Evolutionary conservation across 2,113 vertebrate genomes (phyloP).

Genomic region (Leiothrix lutea): DNA sequence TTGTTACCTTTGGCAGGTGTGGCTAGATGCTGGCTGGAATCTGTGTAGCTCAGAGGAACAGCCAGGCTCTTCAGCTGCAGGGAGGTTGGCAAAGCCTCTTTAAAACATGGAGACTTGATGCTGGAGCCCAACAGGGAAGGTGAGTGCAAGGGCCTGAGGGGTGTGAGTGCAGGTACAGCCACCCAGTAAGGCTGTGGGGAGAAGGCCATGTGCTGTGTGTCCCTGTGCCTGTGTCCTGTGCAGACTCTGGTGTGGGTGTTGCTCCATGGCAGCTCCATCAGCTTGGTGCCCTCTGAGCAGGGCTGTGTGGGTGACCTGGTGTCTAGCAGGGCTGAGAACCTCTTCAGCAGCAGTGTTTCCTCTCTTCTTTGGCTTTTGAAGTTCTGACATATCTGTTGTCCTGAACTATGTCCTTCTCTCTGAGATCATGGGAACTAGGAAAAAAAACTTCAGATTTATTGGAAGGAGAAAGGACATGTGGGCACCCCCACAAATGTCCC

Average conservation of each 20-base stretch:
- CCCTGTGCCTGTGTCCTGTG: background rate
- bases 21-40: background rate
- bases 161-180: background rate
- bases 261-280: background rate
- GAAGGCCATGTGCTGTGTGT: background rate
- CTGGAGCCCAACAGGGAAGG: background rate
- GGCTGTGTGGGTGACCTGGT: background rate
- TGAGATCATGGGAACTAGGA: background rate
- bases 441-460: background rate
- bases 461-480: background rate
- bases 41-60: background rate
- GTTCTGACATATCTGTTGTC: background rate
- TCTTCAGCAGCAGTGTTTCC: background rate
- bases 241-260: background rate
- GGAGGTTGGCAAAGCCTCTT: background rate
- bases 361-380: background rate
- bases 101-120: background rate
- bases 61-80: background rate
- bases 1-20: background rate
- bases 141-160: background rate
- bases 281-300: background rate
- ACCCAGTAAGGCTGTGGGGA: background rate
- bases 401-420: background rate
- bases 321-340: background rate
- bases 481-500: fast-evolving